Conservation (phyloP, 1,140 invertebrate genomes). For the Yoshiicerus persimilis region DNA sequence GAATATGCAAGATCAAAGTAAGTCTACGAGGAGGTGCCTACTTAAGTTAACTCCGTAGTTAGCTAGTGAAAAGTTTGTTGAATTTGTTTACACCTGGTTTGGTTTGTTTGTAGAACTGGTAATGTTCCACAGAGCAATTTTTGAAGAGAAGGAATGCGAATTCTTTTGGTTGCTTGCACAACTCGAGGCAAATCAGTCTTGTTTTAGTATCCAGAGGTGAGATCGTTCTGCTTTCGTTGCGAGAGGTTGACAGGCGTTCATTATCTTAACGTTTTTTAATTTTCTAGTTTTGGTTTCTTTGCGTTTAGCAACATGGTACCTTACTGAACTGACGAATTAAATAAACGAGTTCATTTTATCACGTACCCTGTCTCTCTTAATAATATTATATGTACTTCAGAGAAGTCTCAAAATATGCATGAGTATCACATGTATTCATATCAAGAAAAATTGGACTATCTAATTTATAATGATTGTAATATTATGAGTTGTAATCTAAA, state of each 20-base stretch:
- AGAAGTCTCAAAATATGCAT: neutral
- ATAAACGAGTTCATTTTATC: neutral
- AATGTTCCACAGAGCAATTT: neutral
- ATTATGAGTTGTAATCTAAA: too few relatives aligned
- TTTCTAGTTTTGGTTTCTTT: neutral
- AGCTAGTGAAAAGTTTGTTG: neutral
- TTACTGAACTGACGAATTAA: neutral
- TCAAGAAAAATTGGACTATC: too few relatives aligned
- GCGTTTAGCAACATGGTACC: neutral
- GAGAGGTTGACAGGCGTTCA: neutral
- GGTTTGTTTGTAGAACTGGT: neutral
- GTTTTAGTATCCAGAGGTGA: conserved; percentile 12
- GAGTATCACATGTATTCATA: neutral
- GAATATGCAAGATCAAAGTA: neutral
- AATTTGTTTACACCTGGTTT: conserved; percentile 3
- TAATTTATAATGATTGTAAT: too few relatives aligned
- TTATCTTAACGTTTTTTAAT: conserved; percentile 2
- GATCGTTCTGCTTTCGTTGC: neutral
- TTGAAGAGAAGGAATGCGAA: neutral
- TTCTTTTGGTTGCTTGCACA: neutral
- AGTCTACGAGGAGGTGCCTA: neutral
- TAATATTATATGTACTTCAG: neutral
- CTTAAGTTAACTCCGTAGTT: neutral
- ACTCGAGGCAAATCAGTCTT: neutral
- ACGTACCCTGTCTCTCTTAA: neutral